Percentiles rank a stretch among this genome's conserved stretches.
Evolutionary conservation across 2,113 vertebrate species (phyloP).

Genomic region (Semicossyphus pulcher): DNA sequence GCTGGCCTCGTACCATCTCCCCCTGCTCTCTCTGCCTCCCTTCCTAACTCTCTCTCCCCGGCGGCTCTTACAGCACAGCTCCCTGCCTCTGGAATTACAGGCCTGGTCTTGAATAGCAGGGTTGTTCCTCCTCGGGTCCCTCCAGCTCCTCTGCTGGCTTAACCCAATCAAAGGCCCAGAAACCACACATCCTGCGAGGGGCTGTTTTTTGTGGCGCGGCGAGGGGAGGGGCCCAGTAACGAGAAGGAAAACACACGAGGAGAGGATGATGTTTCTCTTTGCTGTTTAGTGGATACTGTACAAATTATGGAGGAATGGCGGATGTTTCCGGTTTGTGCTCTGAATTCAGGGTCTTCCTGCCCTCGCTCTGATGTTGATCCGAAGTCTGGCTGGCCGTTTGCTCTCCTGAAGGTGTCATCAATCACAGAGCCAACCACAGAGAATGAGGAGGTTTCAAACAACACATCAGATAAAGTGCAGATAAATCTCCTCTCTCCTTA

Average conservation of each 20-base stretch:
- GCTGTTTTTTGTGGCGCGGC: conserved; percentile 57
- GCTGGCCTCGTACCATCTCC: neutral
- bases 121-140: conserved; percentile 63
- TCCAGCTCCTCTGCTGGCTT: conserved; percentile 48
- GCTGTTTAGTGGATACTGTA: conserved; percentile 37
- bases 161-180: conserved; percentile 70
- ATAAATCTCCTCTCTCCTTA: conserved; percentile 1
- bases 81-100: conserved; percentile 64
- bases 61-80: conserved; percentile 30
- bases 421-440: conserved; percentile 14
- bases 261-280: conserved; percentile 45
- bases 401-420: conserved; percentile 34
- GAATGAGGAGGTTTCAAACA: conserved; percentile 30
- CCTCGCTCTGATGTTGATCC: conserved; percentile 30
- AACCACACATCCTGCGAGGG: conserved; percentile 69
- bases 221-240: conserved; percentile 23
- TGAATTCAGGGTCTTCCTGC: conserved; percentile 38
- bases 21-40: neutral
- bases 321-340: conserved; percentile 38
- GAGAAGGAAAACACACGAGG: conserved; percentile 49
- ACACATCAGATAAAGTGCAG: neutral
- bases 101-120: conserved; percentile 69
- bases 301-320: conserved; percentile 43
- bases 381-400: conserved; percentile 8
- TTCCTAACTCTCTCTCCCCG: conserved; percentile 21